A percentile compares a stretch with the other conserved stretches of the same genome.
phyloP scores from a whole-genome alignment of 2,888 invertebrate genomes.

The Xestoiulus laeticollis region DNA sequence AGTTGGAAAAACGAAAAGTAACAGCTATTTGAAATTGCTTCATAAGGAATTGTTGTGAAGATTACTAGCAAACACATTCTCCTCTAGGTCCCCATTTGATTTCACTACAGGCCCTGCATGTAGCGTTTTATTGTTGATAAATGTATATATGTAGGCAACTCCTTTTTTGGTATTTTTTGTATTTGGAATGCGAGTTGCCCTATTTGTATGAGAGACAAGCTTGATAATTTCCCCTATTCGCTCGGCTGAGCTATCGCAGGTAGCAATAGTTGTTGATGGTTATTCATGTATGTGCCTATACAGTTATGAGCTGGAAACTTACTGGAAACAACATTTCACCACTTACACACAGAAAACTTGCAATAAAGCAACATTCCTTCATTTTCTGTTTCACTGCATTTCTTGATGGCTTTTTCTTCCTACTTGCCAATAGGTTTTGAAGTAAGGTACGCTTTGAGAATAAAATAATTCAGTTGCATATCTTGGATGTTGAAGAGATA shows the following conservation, averaged over 20 bases:
- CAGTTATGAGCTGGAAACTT: background rate
- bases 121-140: background rate
- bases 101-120: background rate
- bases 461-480: background rate
- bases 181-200: background rate
- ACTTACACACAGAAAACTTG: background rate
- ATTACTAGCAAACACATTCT: background rate
- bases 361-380: background rate
- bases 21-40: constrained; percentile 16
- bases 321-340: background rate
- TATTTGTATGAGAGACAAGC: constrained; percentile 5
- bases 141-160: background rate
- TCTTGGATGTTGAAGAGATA: background rate
- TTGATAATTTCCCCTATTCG: background rate
- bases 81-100: constrained; percentile 2
- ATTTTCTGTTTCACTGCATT: constrained; percentile 14
- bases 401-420: background rate
- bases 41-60: background rate
- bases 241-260: background rate
- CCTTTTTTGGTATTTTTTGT: background rate
- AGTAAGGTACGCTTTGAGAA: background rate
- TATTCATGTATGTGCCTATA: background rate
- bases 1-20: background rate
- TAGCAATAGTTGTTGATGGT: background rate
- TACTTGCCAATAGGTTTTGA: background rate